Conservation (phyloP, 2,888 invertebrate genomes). For the Polyommatus iphigenia region DNA sequence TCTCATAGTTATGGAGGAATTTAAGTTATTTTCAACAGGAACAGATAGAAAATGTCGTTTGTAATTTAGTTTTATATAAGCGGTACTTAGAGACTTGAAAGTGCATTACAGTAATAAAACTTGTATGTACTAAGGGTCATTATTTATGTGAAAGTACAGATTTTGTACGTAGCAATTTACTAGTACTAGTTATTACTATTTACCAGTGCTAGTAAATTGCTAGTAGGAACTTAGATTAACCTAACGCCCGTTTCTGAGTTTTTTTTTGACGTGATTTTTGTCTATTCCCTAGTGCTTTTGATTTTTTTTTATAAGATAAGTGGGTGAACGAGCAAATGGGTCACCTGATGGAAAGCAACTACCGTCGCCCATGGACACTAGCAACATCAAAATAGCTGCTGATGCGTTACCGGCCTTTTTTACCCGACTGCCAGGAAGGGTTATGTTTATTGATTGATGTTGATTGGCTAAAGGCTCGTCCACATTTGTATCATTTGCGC, state of each 20-base stretch:
- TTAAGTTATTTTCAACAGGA: neutral
- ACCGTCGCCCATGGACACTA: too few species aligned
- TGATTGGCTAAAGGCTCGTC: too few species aligned
- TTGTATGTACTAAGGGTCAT: slow-evolving; percentile 19
- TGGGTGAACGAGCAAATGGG: too few species aligned
- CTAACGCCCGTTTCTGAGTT: neutral
- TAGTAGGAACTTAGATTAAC: neutral
- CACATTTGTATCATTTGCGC: too few species aligned
- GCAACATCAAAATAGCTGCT: too few species aligned
- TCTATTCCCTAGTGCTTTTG: neutral
- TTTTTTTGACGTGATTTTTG: neutral
- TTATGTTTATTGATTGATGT: too few species aligned
- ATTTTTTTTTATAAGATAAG: too few species aligned
- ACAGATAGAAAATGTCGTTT: neutral
- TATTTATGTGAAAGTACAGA: slow-evolving; percentile 17
- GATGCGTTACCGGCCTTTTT: too few species aligned
- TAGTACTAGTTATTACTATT: neutral
- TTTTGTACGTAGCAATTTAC: neutral
- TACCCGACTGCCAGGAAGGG: too few species aligned
- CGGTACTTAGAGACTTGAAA: slow-evolving; percentile 10
- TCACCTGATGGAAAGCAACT: too few species aligned
- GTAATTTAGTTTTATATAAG: neutral
- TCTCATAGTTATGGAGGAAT: neutral
- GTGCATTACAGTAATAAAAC: slow-evolving; percentile 10
- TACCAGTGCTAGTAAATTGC: too few species aligned